phyloP scores from a whole-genome alignment of 1,140 invertebrate genomes.

The Octopus bimaculoides region DNA sequence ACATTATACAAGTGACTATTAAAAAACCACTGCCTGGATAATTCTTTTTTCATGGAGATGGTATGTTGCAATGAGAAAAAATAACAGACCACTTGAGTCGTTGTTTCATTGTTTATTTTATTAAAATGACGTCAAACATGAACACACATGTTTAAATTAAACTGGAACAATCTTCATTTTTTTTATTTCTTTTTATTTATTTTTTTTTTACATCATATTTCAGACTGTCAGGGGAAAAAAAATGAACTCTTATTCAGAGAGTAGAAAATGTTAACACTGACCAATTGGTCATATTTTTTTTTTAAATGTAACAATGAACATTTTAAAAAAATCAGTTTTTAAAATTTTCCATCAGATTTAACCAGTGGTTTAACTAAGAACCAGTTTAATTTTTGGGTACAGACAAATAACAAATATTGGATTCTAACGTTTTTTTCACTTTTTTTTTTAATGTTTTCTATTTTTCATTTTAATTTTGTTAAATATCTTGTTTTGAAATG shows the following conservation, averaged over 20 bases:
- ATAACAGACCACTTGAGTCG: background rate
- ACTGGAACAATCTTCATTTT: background rate
- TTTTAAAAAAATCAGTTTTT: conserved; percentile 3
- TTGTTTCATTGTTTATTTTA: conserved; percentile 12
- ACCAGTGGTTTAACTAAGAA: background rate
- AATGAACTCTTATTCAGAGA: background rate
- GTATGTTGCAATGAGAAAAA: background rate
- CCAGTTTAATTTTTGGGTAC: background rate
- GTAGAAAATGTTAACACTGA: conserved; percentile 4
- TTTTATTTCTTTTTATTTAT: background rate
- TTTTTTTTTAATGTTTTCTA: no score
- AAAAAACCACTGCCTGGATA: no score
- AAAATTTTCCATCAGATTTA: background rate
- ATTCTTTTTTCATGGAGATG: no score
- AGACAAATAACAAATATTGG: conserved; percentile 7
- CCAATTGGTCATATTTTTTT: background rate
- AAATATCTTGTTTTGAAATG: no score
- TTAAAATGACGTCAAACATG: conserved; percentile 11
- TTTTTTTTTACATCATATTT: conserved; percentile 7
- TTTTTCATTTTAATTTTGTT: no score
- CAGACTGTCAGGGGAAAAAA: background rate
- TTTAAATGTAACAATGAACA: background rate
- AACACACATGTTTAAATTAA: conserved; percentile 9
- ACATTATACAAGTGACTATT: no score
- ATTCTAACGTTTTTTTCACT: background rate